Conservation (phyloP, 1,140 invertebrate species). For the Papilio aristodemus region DNA sequence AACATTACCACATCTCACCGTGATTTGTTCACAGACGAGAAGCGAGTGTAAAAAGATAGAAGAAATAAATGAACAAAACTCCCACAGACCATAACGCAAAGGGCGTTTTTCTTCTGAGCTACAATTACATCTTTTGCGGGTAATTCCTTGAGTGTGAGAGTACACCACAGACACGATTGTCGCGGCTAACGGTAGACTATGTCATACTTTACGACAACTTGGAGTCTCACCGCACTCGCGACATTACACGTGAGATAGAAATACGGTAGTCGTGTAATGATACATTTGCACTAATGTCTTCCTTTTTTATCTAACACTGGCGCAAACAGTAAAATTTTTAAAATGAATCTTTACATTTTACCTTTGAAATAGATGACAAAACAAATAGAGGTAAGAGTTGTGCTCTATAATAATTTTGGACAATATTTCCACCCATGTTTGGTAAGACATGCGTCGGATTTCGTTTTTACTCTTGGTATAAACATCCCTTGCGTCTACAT, state of each 20-base stretch:
- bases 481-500: too few relatives aligned
- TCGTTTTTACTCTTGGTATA: too few relatives aligned
- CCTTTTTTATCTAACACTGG: neutral
- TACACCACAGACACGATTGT: slow-evolving; percentile 21
- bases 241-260: slow-evolving; percentile 23
- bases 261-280: slow-evolving; percentile 25
- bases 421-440: too few relatives aligned
- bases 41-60: slow-evolving; percentile 2
- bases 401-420: too few relatives aligned
- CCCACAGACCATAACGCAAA: slow-evolving; percentile 26
- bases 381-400: too few relatives aligned
- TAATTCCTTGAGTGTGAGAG: slow-evolving; percentile 34
- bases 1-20: neutral
- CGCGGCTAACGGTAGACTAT: slow-evolving; percentile 31
- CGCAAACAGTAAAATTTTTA: neutral
- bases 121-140: slow-evolving; percentile 32
- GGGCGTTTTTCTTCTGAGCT: slow-evolving; percentile 30
- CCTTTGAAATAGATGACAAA: neutral
- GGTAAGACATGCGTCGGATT: too few relatives aligned
- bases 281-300: slow-evolving; percentile 19
- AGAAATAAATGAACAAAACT: slow-evolving; percentile 27
- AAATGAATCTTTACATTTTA: neutral
- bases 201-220: slow-evolving; percentile 27
- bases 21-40: slow-evolving; percentile 24
- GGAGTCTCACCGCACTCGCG: slow-evolving; percentile 11